phyloP scores from a whole-genome alignment of 2,888 invertebrate species.

The Neoaliturus tenellus region DNA sequence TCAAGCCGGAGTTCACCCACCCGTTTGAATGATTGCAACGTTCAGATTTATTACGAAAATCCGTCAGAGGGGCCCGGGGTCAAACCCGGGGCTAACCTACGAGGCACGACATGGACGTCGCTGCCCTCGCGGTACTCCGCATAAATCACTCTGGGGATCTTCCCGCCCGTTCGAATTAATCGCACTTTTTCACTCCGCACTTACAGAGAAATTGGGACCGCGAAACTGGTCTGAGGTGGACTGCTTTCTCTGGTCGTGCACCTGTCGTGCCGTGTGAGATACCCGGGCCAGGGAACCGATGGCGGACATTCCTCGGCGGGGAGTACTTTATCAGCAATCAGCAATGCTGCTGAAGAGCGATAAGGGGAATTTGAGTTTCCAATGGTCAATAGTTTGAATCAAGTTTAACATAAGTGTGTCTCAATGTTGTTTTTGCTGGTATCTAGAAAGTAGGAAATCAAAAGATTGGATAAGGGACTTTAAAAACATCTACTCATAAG shows the following conservation, averaged over 20 bases:
- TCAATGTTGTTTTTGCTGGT: too few relatives aligned
- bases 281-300: not conserved
- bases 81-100: not conserved
- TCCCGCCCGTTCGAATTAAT: slow-evolving; percentile 39
- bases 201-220: slow-evolving; percentile 48
- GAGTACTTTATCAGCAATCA: too few relatives aligned
- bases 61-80: not conserved
- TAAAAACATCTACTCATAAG: too few relatives aligned
- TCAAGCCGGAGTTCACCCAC: too few relatives aligned
- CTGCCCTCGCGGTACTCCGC: not conserved
- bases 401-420: too few relatives aligned
- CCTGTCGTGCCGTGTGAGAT: not conserved
- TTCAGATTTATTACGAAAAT: not conserved
- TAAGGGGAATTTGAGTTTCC: too few relatives aligned
- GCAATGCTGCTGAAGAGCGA: too few relatives aligned
- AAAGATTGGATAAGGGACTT: too few relatives aligned
- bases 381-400: too few relatives aligned
- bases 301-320: too few relatives aligned
- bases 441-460: too few relatives aligned
- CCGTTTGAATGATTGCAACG: not conserved
- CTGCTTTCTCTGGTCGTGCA: slow-evolving; percentile 35
- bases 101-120: not conserved
- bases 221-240: slow-evolving; percentile 30
- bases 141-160: slow-evolving; percentile 34
- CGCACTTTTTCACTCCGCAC: slow-evolving; percentile 42